Conservation (phyloP, 2,113 vertebrate species). For the Vidua chalybeata region DNA sequence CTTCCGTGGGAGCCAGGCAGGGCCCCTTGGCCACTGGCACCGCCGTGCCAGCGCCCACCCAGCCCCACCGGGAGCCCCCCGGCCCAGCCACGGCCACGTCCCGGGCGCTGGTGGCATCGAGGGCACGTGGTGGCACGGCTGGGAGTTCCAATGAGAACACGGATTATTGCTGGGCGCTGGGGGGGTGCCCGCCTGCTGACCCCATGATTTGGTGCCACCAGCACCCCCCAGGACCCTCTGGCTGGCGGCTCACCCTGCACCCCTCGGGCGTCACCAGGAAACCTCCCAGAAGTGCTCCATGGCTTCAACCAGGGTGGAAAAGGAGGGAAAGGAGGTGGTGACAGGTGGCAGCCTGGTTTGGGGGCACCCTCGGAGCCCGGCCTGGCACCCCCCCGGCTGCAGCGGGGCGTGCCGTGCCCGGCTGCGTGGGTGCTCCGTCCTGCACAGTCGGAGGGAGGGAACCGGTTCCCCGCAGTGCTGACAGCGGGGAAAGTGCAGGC, state of each 20-base stretch:
- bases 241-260: rapidly evolving
- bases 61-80: rapidly evolving
- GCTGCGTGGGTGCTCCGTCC: background rate
- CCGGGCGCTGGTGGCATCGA: rapidly evolving
- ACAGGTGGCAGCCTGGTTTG: background rate
- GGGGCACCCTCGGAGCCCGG: rapidly evolving
- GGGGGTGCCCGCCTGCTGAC: background rate
- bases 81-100: rapidly evolving
- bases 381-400: background rate
- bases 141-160: rapidly evolving
- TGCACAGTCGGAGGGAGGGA: background rate
- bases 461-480: slow-evolving; percentile 3
- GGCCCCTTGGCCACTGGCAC: rapidly evolving
- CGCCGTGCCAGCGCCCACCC: background rate
- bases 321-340: rapidly evolving
- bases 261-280: background rate
- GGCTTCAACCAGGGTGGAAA: background rate
- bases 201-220: background rate
- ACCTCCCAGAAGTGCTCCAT: rapidly evolving
- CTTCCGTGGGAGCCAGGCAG: background rate
- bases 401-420: background rate
- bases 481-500: background rate
- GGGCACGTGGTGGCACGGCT: rapidly evolving
- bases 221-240: background rate
- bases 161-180: background rate